These are phyloP conservation scores for Drosophila infuscata DNA, from an alignment of 2,888 invertebrate species.

Conservation along the genomic window DNA sequence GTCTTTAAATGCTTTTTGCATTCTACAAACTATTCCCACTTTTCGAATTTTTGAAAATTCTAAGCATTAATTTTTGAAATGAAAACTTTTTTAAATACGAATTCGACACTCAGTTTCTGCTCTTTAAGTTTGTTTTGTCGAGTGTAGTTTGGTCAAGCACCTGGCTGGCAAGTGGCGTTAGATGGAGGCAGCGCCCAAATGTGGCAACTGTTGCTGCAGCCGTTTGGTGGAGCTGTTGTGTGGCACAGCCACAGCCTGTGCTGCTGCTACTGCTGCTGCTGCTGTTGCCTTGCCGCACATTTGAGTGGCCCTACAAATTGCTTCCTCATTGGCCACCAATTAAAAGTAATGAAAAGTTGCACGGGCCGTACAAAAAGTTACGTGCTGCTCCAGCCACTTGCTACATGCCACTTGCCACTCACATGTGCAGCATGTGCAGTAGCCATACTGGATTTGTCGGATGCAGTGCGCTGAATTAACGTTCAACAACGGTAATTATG, in stretches of 20 bases:
- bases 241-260: neutral
- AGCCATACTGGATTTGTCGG: slow-evolving; percentile 56
- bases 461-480: slow-evolving; percentile 69
- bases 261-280: slow-evolving; percentile 1
- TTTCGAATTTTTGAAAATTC: neutral
- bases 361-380: slow-evolving; percentile 46
- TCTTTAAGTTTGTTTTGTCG: neutral
- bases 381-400: slow-evolving; percentile 15
- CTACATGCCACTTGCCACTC: slow-evolving; percentile 27
- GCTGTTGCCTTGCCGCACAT: slow-evolving; percentile 11
- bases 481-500: slow-evolving; percentile 81
- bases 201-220: slow-evolving; percentile 37
- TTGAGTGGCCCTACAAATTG: slow-evolving; percentile 72
- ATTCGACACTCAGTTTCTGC: neutral
- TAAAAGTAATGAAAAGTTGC: slow-evolving; percentile 77
- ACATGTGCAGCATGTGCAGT: slow-evolving; percentile 29
- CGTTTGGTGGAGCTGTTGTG: neutral
- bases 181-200: slow-evolving; percentile 29
- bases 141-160: slow-evolving; percentile 17
- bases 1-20: too few relatives aligned
- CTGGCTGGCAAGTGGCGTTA: slow-evolving; percentile 25
- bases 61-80: too few relatives aligned
- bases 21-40: neutral
- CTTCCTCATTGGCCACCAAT: slow-evolving; percentile 79
- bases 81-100: neutral